A percentile compares a stretch with the other conserved stretches of the same genome.
Evolutionary conservation across 2,797 vertebrate species (phyloP).

Genomic region (Gymnoscopelus braueri): DNA sequence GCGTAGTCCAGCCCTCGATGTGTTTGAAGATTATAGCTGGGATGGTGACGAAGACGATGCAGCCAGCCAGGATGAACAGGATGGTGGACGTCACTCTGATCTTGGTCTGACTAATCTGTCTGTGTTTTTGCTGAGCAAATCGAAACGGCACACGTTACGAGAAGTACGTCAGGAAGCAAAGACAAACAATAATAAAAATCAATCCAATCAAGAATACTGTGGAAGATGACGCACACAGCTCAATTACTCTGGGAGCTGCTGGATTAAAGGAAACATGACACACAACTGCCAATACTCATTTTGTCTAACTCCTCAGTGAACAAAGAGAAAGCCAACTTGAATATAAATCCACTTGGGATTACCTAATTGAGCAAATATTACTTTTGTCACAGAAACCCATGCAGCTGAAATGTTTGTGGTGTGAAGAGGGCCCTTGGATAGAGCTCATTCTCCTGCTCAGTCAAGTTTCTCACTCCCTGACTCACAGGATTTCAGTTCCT

Average conservation of each 20-base stretch:
- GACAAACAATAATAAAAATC: background rate
- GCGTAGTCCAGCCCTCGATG: constrained; percentile 93
- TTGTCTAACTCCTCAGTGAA: background rate
- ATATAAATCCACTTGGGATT: background rate
- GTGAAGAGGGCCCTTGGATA: background rate
- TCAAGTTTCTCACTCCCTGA: background rate
- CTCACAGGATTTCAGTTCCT: background rate
- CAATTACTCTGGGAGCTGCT: background rate
- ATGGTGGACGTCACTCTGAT: constrained; percentile 97
- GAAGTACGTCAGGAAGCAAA: background rate
- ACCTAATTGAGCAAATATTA: background rate
- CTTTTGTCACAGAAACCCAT: background rate
- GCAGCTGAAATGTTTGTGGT: background rate
- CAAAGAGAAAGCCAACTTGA: background rate
- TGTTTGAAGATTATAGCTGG: constrained; percentile 95
- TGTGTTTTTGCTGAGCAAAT: constrained; percentile 91
- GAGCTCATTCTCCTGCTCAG: constrained; percentile 5
- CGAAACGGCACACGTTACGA: constrained; percentile 28
- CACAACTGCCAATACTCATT: background rate
- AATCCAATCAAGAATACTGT: background rate
- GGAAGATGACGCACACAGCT: background rate
- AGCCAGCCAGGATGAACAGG: constrained; percentile 95
- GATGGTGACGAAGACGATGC: constrained; percentile 95
- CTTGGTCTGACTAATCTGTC: constrained; percentile 98
- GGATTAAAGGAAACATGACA: no score